A percentile compares a stretch with the other conserved stretches of the same genome.
phyloP scores from a whole-genome alignment of 2,888 invertebrate species.

The Andrena praecox region DNA sequence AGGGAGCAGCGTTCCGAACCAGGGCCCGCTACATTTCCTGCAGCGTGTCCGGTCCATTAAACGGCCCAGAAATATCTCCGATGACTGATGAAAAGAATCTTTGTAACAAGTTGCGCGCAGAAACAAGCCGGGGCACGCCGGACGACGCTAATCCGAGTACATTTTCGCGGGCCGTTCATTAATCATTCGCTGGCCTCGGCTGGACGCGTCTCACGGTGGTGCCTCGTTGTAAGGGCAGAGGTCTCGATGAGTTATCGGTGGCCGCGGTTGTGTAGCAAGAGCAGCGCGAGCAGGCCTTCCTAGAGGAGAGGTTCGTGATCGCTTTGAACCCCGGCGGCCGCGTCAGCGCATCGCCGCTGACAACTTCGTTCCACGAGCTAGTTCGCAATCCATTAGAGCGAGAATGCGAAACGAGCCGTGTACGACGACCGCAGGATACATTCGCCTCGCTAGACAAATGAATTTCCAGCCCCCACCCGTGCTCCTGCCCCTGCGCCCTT shows the following conservation, averaged over 20 bases:
- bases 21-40: conserved; percentile 31
- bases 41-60: conserved; percentile 56
- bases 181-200: conserved; percentile 56
- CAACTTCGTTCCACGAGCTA: conserved; percentile 63
- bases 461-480: conserved; percentile 28
- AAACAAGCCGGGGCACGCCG: conserved; percentile 58
- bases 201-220: conserved; percentile 63
- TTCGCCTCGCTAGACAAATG: conserved; percentile 53
- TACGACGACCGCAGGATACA: conserved; percentile 44
- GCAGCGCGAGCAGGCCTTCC: conserved; percentile 33
- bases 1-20: conserved; percentile 28
- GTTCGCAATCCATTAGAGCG: conserved; percentile 62
- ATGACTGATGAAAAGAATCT: conserved; percentile 66
- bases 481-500: not conserved
- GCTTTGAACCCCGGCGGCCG: conserved; percentile 58
- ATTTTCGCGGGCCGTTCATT: conserved; percentile 68
- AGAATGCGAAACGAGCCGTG: conserved; percentile 58
- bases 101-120: conserved; percentile 64
- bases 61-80: conserved; percentile 63
- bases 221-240: conserved; percentile 67
- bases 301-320: conserved; percentile 50
- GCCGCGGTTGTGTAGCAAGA: conserved; percentile 43
- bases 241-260: conserved; percentile 71
- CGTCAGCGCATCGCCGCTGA: conserved; percentile 60
- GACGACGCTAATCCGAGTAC: conserved; percentile 66